Percentiles rank a stretch among this genome's conserved stretches.
Evolutionary conservation across 2,888 invertebrate species (phyloP).

Genomic region (Kuschelorhynchus macadamiae): DNA sequence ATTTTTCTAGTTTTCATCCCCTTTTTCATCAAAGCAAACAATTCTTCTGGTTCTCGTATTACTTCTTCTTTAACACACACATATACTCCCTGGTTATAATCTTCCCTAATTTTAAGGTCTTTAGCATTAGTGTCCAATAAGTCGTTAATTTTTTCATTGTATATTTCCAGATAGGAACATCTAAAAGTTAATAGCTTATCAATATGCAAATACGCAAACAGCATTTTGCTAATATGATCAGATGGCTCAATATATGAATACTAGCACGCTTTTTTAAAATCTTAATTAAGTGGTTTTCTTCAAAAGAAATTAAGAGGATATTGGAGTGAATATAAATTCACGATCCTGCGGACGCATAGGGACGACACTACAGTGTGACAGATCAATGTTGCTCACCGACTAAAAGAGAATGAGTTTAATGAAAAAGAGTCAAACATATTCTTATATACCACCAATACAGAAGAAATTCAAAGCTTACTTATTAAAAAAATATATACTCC

Average conservation of each 20-base stretch:
- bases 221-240: too few relatives aligned
- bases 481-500: too few relatives aligned
- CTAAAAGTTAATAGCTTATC: conserved; percentile 68
- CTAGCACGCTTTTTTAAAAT: too few relatives aligned
- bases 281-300: too few relatives aligned
- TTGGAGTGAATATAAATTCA: too few relatives aligned
- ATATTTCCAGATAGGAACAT: conserved; percentile 90
- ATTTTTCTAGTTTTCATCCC: conserved; percentile 81
- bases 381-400: not conserved
- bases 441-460: too few relatives aligned
- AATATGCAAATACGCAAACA: not conserved
- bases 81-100: conserved; percentile 73
- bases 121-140: conserved; percentile 75
- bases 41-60: conserved; percentile 75
- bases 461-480: too few relatives aligned
- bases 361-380: too few relatives aligned
- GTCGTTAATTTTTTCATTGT: conserved; percentile 88
- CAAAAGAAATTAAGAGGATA: too few relatives aligned
- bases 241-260: too few relatives aligned
- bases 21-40: conserved; percentile 73
- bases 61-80: conserved; percentile 78
- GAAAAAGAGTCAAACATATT: not conserved
- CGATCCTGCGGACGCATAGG: too few relatives aligned
- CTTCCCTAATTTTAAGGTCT: conserved; percentile 78
- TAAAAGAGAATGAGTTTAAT: not conserved